phyloP scores from a whole-genome alignment of 2,113 vertebrate genomes.

The Calypte anna region DNA sequence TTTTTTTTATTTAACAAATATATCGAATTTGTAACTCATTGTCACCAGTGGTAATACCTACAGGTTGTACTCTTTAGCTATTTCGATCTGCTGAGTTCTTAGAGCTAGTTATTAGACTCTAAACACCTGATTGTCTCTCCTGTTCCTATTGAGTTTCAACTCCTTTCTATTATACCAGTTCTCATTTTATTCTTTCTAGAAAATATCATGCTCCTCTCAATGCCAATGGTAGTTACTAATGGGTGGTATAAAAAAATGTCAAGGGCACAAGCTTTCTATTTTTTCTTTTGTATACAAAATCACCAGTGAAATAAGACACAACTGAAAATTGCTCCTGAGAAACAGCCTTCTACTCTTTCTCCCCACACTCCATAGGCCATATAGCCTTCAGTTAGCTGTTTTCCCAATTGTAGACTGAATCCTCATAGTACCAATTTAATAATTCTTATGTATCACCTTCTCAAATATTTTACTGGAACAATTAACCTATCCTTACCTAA shows the following conservation, averaged over 20 bases:
- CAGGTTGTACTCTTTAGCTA: background rate
- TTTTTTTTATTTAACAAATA: background rate
- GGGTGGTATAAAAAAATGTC: background rate
- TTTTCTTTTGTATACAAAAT: background rate
- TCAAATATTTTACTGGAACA: background rate
- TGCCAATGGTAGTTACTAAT: background rate
- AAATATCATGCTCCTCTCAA: background rate
- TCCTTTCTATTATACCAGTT: background rate
- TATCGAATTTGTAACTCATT: background rate
- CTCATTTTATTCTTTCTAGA: background rate
- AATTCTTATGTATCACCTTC: background rate
- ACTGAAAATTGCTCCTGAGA: background rate
- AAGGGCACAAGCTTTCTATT: background rate
- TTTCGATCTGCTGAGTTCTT: background rate
- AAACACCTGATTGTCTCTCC: background rate
- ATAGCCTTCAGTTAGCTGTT: background rate
- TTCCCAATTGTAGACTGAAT: background rate
- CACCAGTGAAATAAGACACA: background rate
- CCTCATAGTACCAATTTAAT: background rate
- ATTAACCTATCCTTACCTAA: background rate
- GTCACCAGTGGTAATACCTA: background rate
- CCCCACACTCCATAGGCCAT: background rate
- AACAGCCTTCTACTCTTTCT: background rate
- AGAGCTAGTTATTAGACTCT: background rate
- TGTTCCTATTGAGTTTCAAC: background rate